A percentile compares a stretch with the other conserved stretches of the same genome.
phyloP scores from a whole-genome alignment of 2,797 vertebrate species.

The Labroides dimidiatus region DNA sequence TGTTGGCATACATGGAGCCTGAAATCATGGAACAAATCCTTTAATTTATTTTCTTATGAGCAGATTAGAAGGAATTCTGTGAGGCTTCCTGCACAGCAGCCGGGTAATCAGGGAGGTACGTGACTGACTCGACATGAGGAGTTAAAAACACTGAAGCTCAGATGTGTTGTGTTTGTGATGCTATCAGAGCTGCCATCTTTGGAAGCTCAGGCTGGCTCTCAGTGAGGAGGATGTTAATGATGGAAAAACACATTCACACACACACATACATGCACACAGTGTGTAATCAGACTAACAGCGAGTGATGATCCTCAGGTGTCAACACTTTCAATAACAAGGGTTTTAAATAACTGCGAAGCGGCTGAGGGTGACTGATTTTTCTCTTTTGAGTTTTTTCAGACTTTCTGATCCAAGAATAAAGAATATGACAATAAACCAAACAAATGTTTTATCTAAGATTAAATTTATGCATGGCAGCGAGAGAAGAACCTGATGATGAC shows the following conservation, averaged over 20 bases:
- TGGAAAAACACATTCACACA: neutral
- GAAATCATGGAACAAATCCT: neutral
- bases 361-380: too few relatives aligned
- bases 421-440: too few relatives aligned
- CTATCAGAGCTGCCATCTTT: constrained; percentile 41
- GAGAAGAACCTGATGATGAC: too few relatives aligned
- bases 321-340: neutral
- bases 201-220: constrained; percentile 11
- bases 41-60: constrained; percentile 16
- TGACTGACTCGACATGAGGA: constrained; percentile 33
- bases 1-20: neutral
- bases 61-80: constrained; percentile 10
- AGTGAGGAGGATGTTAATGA: neutral
- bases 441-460: too few relatives aligned
- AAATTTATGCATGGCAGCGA: too few relatives aligned
- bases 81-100: constrained; percentile 8
- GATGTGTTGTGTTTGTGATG: constrained; percentile 20
- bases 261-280: neutral
- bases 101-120: constrained; percentile 26
- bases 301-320: neutral
- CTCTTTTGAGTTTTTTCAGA: too few relatives aligned
- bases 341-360: neutral
- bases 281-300: neutral
- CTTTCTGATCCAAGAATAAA: too few relatives aligned
- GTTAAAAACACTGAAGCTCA: constrained; percentile 22